These are phyloP conservation scores for Halisarca cf. caerulea DNA, from an alignment of 37 sponge, comb jelly and placozoan genomes.

Conservation along the genomic window DNA sequence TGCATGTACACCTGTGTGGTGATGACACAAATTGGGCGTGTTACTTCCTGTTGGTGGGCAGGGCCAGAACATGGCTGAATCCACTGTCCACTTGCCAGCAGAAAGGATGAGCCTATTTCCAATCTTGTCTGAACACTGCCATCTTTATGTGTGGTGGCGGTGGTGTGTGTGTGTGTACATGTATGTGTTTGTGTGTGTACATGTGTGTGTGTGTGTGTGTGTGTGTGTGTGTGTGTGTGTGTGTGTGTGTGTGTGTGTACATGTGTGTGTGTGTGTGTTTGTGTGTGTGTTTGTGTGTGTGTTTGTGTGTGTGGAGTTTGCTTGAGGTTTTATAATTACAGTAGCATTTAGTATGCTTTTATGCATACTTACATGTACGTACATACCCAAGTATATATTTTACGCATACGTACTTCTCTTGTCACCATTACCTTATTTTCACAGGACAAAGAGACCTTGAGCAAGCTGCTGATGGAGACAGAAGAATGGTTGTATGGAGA, in stretches of 20 bases:
- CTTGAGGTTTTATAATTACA: no score
- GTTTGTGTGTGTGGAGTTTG: no score
- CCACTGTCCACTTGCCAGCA: background rate
- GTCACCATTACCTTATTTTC: no score
- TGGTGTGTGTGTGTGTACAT: background rate
- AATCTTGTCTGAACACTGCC: background rate
- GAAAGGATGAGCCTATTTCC: background rate
- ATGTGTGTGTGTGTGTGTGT: background rate
- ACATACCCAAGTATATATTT: no score
- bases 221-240: background rate
- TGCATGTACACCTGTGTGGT: background rate
- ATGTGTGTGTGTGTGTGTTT: no score
- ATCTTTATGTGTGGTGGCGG: no score
- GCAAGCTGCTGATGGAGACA: constrained; percentile 52
- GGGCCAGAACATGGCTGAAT: constrained; percentile 12
- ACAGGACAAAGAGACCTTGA: constrained; percentile 51
- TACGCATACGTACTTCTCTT: background rate
- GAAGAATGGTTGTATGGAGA: constrained; percentile 99
- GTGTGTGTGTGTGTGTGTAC: no score
- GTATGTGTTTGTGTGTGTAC: background rate
- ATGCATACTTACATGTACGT: background rate
- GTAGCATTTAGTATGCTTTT: no score
- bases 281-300: no score
- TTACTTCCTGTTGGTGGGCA: constrained; percentile 15
- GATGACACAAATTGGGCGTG: background rate